Conservation (phyloP, 2,888 invertebrate genomes). For the Cryptocephalus moraei region DNA sequence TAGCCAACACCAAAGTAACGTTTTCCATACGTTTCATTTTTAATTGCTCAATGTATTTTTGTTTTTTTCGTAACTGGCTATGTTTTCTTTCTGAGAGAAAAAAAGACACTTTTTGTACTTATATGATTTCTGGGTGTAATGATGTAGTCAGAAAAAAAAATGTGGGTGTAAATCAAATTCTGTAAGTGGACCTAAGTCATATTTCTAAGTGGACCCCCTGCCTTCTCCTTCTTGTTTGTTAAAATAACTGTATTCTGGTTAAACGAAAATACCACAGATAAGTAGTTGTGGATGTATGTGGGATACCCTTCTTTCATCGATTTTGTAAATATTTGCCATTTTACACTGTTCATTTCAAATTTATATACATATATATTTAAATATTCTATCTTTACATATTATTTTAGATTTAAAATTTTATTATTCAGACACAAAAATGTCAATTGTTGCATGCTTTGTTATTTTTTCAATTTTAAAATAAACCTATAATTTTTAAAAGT, state of each 20-base stretch:
- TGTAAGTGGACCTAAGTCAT: slow-evolving; percentile 26
- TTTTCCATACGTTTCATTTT: not conserved
- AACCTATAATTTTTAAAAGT: not conserved
- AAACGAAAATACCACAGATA: no score
- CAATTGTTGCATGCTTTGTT: slow-evolving; percentile 24
- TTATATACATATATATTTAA: slow-evolving; percentile 13
- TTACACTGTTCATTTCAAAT: slow-evolving; percentile 10
- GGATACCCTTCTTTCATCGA: no score
- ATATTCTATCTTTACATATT: slow-evolving; percentile 11
- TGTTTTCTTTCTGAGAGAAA: not conserved
- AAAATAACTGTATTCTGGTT: no score
- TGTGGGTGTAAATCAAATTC: slow-evolving; percentile 18
- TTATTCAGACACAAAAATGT: slow-evolving; percentile 20
- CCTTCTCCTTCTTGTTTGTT: no score
- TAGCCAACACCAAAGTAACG: no score
- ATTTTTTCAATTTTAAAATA: slow-evolving; percentile 21
- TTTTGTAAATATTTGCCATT: slow-evolving; percentile 11
- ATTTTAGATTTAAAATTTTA: slow-evolving; percentile 17
- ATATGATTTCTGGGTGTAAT: not conserved
- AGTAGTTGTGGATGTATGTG: no score
- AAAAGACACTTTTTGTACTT: not conserved
- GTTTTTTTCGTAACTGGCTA: not conserved
- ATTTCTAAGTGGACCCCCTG: slow-evolving; percentile 3
- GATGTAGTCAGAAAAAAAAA: not conserved
- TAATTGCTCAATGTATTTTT: not conserved